Base-by-base conservation (phyloP, 2,888 invertebrate species). In the Xestia c-nigrum region DNA sequence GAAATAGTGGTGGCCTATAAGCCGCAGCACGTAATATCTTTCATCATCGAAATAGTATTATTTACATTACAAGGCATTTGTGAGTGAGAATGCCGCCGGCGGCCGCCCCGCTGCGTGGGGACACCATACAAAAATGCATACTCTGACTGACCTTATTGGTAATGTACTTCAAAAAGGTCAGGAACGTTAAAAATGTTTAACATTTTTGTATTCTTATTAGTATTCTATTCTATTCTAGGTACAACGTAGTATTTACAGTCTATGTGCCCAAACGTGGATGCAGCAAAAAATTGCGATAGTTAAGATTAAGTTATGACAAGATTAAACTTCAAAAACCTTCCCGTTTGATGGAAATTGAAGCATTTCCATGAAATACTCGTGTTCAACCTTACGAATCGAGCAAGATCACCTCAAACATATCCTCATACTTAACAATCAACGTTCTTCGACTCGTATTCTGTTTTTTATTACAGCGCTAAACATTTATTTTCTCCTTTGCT, bases 1-100 rank as follows among this genome's bases (percentile, higher is more conserved):
- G 12, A 31, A 50, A 70, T 43, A 14, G 5, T 31, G 2, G 38
- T 19, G 10, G 10, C 31, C n/a, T 43, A 31, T 31, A 31, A 64
- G 50, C 9, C 31, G 31, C 55, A 61, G 10, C 52, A 55, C 24
- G n/a, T 55, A 52, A 63, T 75, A 66, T 16, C n/a, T 66, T 76
- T 59, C 31, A 52, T 52, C 31, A 38, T 19, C 43, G 24, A 43
- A 76, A 38, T 76, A 57, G 6, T 57, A 57, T 55, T 55, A 55
- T 10, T 21, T 55, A 55, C n/a, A 55, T n/a, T 55, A 12, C n/a
- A 55, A 55, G 31, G 57, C 57, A 59, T 24, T 61, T 61, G 61
- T 38, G 10, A 38, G 38, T 61, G 61, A 16, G 7, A 24, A 57
- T 12, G 14, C 4, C n/a, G 9, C 5, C 31, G 31, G 21, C 55